Base-by-base conservation (phyloP, 2,888 invertebrate genomes). In the Byasa hedistus region DNA sequence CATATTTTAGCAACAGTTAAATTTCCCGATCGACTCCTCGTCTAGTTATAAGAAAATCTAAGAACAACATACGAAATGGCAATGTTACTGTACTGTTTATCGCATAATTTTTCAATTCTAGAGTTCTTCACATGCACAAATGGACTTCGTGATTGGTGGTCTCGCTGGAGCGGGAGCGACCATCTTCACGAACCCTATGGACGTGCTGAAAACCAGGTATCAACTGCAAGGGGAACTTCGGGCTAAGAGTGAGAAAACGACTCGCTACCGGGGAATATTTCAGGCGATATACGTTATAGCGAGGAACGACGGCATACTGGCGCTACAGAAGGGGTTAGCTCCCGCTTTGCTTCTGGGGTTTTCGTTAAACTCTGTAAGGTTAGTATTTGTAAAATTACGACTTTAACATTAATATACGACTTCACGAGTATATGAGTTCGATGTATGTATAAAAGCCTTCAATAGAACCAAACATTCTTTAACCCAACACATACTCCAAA, bases 181-280 rank as follows among this genome's bases (percentile, higher is more conserved):
- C 0, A 89, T 96, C 60, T 94, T 97, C 75, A 96, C 96, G 8
- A 98, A 98, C 81, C 98, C 98, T 0, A 92, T 97, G 78, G 98
- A 98, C 84, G 97, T 98, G 12, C 87, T 97, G 24, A 98, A 98
- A 89, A 97, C 96, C 19, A 93, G 98, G 0, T 93, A 98, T 81
- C 98, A 98, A 82, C 90, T 98, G 3, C 98, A 98, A 83, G 95
- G 95, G 1, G 95, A 97, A 82, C 80, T 96, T 57, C 92, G 93
- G 72, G 93, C 95, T 0, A 93, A 82, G 65, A 76, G 72, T 12
- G 93, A 79, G 93, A 95, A 66, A 69, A 84, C 76, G 73, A 85
- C 78, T 66, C 77, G 91, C 5, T 96, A 96, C 76, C 93, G 93
- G 62, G 96, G 96, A 74, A 94, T 96, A 21, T 92, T 96, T 69